Evolutionary conservation across 2,113 vertebrate species (phyloP).

Genomic region (Siphamia tubifer): DNA sequence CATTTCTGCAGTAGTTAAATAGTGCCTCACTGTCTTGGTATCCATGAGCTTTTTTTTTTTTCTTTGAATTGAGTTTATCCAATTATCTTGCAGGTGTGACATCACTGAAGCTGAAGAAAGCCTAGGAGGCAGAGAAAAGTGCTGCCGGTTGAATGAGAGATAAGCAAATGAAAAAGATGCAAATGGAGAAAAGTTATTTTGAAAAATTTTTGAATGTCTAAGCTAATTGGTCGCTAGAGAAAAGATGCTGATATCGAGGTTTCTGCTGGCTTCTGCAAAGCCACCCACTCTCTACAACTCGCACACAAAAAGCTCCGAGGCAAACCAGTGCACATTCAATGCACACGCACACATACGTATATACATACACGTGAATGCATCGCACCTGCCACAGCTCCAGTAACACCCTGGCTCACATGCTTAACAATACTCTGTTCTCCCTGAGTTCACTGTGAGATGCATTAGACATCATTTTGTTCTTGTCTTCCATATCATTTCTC

Average conservation of each 20-base stretch:
- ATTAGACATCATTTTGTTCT: constrained; percentile 55
- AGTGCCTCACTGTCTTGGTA: constrained; percentile 39
- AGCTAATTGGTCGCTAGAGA: constrained; percentile 73
- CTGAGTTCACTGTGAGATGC: constrained; percentile 22
- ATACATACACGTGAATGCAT: not conserved
- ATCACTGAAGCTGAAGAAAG: constrained; percentile 68
- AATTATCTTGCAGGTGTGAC: constrained; percentile 76
- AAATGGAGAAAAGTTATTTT: constrained; percentile 69
- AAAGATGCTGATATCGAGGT: constrained; percentile 67
- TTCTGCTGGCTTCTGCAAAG: constrained; percentile 47
- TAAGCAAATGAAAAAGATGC: constrained; percentile 77
- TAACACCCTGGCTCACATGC: constrained; percentile 1
- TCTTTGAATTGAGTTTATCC: constrained; percentile 72
- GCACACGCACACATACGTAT: constrained; percentile 18
- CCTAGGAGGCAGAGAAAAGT: constrained; percentile 52
- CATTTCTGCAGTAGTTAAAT: constrained; percentile 54
- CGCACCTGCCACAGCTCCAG: not conserved
- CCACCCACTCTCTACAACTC: constrained; percentile 47
- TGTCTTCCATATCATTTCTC: constrained; percentile 53
- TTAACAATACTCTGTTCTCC: constrained; percentile 38
- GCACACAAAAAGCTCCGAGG: constrained; percentile 39
- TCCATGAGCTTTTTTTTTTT: constrained; percentile 32
- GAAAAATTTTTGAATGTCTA: constrained; percentile 36
- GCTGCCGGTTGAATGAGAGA: constrained; percentile 63
- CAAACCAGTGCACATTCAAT: not conserved